Base-by-base conservation (phyloP, 2,888 invertebrate genomes). In the Apodemia mormo region DNA sequence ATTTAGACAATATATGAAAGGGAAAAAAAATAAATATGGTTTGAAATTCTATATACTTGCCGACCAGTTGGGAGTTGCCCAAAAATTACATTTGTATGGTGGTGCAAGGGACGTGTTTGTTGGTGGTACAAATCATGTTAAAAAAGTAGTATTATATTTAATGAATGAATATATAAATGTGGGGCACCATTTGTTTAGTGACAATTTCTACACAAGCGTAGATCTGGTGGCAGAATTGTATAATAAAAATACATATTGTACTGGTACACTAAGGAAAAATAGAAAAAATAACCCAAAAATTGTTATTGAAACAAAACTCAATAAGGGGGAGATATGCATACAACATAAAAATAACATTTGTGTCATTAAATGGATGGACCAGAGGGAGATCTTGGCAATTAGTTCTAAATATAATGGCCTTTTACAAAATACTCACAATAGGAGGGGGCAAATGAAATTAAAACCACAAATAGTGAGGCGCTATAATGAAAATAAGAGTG, bases 361-460 rank as follows among this genome's bases (percentile, higher is more conserved):
- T 65, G 67, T 74, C 6, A 37, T 72, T 40, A 73, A 71, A 70
- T 74, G 70, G 71, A 49, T 58, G 30, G 70, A 82, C 67, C 78
- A 78, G 69, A 68, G 80, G 66, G 80, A 81, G 40, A 76, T 82
- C 6, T 66, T 70, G 66, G 78, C 76, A 52, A 80, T 82, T 22
- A 75, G 78, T 30, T 80, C 76, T 14, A 78, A 82, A 76, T 76
- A 74, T 72, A 67, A 69, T 68, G 76, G 77, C 68, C 65, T 72
- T 68, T 73, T 81, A 43, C 69, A 69, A 45, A 61, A 73, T 61
- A 68, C 70, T 64, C 68, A 12, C 37, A 74, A 76, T 70, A 77
- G 75, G 73, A 66, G 72, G 66, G 58, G 75, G 29, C 29, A 30
- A 29, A 4, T 58, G 10, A 58, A 58, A 58, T 10, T 12, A 30